Conservation (phyloP, 2,113 vertebrate genomes). For the Rattus rattus region DNA sequence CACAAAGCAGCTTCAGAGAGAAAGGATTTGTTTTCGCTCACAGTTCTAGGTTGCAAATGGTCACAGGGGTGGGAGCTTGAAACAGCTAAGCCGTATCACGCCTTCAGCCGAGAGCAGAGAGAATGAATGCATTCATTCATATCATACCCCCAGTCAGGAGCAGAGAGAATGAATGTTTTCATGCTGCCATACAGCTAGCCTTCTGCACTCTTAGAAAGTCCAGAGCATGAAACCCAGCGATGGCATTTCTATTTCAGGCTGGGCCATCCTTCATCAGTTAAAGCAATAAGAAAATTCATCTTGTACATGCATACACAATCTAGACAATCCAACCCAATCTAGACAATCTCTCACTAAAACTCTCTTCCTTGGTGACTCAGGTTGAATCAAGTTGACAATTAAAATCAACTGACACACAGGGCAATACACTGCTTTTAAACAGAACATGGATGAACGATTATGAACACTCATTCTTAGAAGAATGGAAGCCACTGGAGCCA, state of each 20-base stretch:
- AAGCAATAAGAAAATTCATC: not conserved
- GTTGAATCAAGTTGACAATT: not conserved
- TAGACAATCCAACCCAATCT: not conserved
- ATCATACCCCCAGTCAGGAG: too few relatives aligned
- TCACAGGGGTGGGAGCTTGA: not conserved
- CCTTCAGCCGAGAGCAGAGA: not conserved
- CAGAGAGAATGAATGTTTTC: not conserved
- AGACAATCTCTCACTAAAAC: not conserved
- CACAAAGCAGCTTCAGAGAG: not conserved
- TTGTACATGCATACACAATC: not conserved
- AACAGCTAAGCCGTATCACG: not conserved
- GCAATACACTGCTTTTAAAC: not conserved
- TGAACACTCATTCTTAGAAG: not conserved
- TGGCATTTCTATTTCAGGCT: not conserved
- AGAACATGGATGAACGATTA: not conserved
- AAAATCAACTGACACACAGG: not conserved
- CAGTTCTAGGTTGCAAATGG: not conserved
- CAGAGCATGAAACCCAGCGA: not conserved
- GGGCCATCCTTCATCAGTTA: not conserved
- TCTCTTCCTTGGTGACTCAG: not conserved
- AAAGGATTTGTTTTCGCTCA: not conserved
- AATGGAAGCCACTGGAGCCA: not conserved
- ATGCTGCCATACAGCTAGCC: not conserved
- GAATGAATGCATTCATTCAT: not conserved
- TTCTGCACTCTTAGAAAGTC: not conserved